Base-by-base conservation (phyloP, 2,113 vertebrate genomes). In the Terrapene triunguis region DNA sequence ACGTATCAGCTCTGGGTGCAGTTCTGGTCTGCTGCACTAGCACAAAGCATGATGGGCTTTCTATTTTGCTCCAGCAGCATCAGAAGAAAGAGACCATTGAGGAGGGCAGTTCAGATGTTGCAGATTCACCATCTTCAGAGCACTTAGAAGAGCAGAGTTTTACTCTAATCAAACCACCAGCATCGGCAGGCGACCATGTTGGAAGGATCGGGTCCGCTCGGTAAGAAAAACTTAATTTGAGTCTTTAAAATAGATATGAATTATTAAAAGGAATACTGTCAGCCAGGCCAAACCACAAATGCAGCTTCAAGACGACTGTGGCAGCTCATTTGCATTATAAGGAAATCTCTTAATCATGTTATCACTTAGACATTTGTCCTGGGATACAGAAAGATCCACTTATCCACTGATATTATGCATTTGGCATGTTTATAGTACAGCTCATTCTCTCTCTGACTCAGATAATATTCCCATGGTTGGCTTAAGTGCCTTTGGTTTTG, bases 221-320 rank as follows among this genome's bases (percentile, higher is more conserved):
- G 99, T 99, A 98, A 98, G 98, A 92, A 82, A 17, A n/a, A 11
- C 35, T 44, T 35, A 35, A 17, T 3, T 29, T 55, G 79, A 80
- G 5, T 55, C 32, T 87, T 93, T 89, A n/a, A 42, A 79, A 3
- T 12, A 19, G 35, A 17, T 83, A 27, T 16, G 82, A 80, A 72
- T 57, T 89, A 82, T 72, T 94, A 83, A 87, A 78, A 76, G 89
- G 69, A 69, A 32, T 57, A 50, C 6, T 12, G 17, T 55, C 10
- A 87, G 17, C 74, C 82, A 44, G 21, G 80, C 80, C 91, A 94
- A 94, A 87, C 78, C 95, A 54, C 47, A 6, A 79, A 29, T 24
- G 35, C 89, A 82, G 2, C 50, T 90, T 88, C 82, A 93, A 83
- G 87, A 16, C 76, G 84, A 83, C 74, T 65, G 14, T 48, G 62